Evolutionary conservation across 1,140 invertebrate species (phyloP).

Genomic region (Dreissena polymorpha): DNA sequence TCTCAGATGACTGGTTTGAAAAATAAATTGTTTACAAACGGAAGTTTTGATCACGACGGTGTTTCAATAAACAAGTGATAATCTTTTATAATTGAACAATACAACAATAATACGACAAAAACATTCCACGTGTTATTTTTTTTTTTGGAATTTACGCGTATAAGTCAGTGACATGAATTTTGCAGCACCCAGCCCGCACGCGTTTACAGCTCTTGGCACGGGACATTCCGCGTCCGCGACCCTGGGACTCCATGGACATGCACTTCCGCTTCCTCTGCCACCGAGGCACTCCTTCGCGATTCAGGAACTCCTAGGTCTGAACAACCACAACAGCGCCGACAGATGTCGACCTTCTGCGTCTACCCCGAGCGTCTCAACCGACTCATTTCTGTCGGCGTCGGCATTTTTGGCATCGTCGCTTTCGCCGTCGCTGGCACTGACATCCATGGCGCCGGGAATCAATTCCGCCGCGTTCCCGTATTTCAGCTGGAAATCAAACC

Average conservation of each 20-base stretch:
- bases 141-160: too few species aligned
- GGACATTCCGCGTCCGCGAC: constrained; percentile 16
- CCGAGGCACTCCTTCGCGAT: constrained; percentile 52
- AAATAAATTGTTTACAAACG: neutral
- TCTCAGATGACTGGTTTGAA: neutral
- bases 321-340: constrained; percentile 27
- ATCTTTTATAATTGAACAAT: neutral
- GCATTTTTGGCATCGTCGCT: constrained; percentile 50
- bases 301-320: constrained; percentile 50
- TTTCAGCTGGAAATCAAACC: constrained; percentile 50
- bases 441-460: constrained; percentile 23
- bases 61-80: constrained; percentile 3
- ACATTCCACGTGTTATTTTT: too few species aligned
- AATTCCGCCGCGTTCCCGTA: constrained; percentile 38
- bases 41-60: neutral
- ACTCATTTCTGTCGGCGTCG: constrained; percentile 50
- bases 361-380: constrained; percentile 5
- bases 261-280: constrained; percentile 39
- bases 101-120: too few species aligned
- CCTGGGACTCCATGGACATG: constrained; percentile 29
- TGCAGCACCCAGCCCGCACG: constrained; percentile 31
- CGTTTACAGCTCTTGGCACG: constrained; percentile 37
- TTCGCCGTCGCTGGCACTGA: constrained; percentile 29
- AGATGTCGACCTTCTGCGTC: constrained; percentile 22
- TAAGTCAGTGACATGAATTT: constrained; percentile 40